A percentile compares a stretch with the other conserved stretches of the same genome.
phyloP scores from a whole-genome alignment of 2,888 invertebrate genomes.

The Drosophila recens region DNA sequence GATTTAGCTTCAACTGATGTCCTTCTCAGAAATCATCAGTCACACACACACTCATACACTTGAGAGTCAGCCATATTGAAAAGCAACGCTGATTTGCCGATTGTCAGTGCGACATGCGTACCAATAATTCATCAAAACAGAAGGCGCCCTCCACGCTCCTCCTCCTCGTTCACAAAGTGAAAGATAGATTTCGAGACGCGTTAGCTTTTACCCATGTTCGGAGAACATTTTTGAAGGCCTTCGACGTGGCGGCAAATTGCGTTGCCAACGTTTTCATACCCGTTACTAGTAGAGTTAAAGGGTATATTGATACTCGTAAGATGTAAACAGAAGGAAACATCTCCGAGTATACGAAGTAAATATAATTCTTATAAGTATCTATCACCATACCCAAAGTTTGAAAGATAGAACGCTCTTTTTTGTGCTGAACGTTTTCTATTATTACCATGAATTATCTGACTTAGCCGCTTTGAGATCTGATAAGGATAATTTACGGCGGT shows the following conservation, averaged over 20 bases:
- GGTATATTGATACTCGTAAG: too few species aligned
- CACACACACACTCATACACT: slow-evolving; percentile 22
- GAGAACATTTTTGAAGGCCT: slow-evolving; percentile 62
- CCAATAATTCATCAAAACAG: slow-evolving; percentile 79
- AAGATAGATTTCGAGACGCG: slow-evolving; percentile 56
- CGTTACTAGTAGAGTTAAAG: not conserved
- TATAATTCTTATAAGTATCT: not conserved
- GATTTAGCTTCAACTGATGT: not conserved
- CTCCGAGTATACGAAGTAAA: not conserved
- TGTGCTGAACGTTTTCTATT: not conserved
- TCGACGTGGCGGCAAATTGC: slow-evolving; percentile 80
- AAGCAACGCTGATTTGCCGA: slow-evolving; percentile 74
- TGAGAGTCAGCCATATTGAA: slow-evolving; percentile 52
- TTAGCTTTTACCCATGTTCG: slow-evolving; percentile 43
- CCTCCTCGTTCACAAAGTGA: slow-evolving; percentile 9
- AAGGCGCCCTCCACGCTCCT: slow-evolving; percentile 53
- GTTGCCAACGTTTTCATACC: slow-evolving; percentile 41
- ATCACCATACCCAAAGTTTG: too few species aligned
- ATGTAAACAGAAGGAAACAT: not conserved
- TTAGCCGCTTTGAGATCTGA: not conserved
- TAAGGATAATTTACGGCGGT: not conserved
- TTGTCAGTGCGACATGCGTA: slow-evolving; percentile 79
- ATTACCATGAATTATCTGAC: not conserved
- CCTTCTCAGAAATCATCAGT: slow-evolving; percentile 64
- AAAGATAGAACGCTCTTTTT: not conserved